phyloP scores from a whole-genome alignment of 1,140 invertebrate species.

The Yoshiicerus persimilis region DNA sequence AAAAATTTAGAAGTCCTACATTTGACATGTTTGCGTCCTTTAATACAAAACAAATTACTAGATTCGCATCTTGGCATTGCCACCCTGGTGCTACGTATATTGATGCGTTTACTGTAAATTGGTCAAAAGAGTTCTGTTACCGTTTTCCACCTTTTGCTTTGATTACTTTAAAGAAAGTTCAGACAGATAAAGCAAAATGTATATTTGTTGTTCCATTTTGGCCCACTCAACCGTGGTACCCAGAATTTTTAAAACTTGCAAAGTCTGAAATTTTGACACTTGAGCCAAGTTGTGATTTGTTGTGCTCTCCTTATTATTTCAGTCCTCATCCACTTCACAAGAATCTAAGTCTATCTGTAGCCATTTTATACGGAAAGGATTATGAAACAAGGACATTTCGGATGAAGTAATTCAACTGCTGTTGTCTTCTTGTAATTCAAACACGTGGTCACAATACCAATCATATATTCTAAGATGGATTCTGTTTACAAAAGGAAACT shows the following conservation, averaged over 20 bases:
- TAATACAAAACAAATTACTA: not conserved
- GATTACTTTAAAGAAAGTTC: constrained; percentile 3
- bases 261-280: not conserved
- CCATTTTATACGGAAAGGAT: not conserved
- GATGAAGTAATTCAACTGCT: no score
- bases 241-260: not conserved
- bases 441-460: not conserved
- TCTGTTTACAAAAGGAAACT: not conserved
- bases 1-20: not conserved
- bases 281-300: not conserved
- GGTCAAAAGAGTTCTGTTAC: constrained; percentile 6
- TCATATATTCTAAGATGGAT: not conserved
- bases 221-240: not conserved
- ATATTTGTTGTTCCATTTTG: not conserved
- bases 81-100: not conserved
- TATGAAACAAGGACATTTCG: not conserved
- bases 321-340: not conserved
- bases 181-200: not conserved
- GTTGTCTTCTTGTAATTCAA: not conserved
- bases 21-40: constrained; percentile 12
- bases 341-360: not conserved
- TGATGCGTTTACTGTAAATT: not conserved
- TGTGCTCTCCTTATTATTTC: not conserved
- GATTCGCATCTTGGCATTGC: not conserved
- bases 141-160: constrained; percentile 3